Evolutionary conservation across 1,140 invertebrate genomes (phyloP).

Genomic region (Zaprionus ornatus): DNA sequence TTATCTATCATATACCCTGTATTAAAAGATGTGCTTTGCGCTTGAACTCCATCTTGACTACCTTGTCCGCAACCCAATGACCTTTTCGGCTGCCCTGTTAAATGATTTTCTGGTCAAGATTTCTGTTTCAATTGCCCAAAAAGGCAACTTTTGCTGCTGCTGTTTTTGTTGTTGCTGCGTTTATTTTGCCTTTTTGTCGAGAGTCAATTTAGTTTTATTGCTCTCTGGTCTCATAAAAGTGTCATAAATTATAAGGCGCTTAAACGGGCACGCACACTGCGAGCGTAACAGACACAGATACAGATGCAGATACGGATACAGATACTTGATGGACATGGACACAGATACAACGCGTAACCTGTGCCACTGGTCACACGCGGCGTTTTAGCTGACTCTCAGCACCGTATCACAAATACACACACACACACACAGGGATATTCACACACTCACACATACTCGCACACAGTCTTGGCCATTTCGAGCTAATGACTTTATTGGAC

Average conservation of each 20-base stretch:
- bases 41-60: neutral
- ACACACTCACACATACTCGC: conserved; percentile 5
- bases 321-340: conserved; percentile 14
- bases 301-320: conserved; percentile 4
- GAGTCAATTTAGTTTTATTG: conserved; percentile 69
- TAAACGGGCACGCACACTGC: conserved; percentile 42
- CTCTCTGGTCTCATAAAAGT: conserved; percentile 74
- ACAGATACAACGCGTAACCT: conserved; percentile 64
- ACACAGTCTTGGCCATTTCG: conserved; percentile 25
- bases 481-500: conserved; percentile 75
- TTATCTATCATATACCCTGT: neutral
- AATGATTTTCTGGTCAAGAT: conserved; percentile 63
- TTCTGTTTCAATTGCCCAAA: conserved; percentile 71
- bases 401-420: neutral
- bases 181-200: conserved; percentile 57
- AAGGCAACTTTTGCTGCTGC: conserved; percentile 32
- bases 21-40: neutral
- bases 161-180: conserved; percentile 18
- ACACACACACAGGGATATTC: neutral
- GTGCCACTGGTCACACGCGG: conserved; percentile 79
- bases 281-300: neutral
- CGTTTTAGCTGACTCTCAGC: conserved; percentile 51
- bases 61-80: conserved; percentile 25
- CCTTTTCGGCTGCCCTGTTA: conserved; percentile 42
- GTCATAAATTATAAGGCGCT: conserved; percentile 80